Percentiles rank a stretch among this genome's conserved stretches.
phyloP scores from a whole-genome alignment of 2,797 vertebrate genomes.

The Capromys pilorides region DNA sequence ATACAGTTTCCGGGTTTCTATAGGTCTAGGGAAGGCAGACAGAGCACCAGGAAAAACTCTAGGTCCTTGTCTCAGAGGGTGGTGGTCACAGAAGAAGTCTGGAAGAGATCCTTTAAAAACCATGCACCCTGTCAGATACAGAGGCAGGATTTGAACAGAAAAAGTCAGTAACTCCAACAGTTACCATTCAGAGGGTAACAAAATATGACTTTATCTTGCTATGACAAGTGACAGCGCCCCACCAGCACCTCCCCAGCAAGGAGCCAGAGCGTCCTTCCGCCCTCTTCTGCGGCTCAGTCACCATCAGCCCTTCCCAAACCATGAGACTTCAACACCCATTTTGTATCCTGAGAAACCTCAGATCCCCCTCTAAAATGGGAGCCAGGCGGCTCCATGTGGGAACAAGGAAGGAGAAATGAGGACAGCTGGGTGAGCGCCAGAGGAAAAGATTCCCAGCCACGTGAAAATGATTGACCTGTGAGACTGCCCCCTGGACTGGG shows the following conservation, averaged over 20 bases:
- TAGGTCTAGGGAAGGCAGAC: not conserved
- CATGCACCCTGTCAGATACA: not conserved
- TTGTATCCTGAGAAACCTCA: not conserved
- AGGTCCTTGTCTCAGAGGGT: too few species aligned
- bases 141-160: not conserved
- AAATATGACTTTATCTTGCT: not conserved
- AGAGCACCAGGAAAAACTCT: not conserved
- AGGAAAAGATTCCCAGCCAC: conserved; percentile 13
- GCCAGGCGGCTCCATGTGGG: not conserved
- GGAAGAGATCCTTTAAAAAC: not conserved
- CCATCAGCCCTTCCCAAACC: not conserved
- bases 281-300: conserved; percentile 7
- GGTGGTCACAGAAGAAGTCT: not conserved
- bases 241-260: not conserved
- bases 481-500: not conserved
- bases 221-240: conserved; percentile 24
- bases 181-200: conserved; percentile 3
- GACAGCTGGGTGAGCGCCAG: not conserved
- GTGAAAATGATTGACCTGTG: not conserved
- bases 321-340: conserved; percentile 26
- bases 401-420: not conserved
- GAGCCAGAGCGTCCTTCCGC: fast-evolving
- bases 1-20: not conserved
- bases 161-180: conserved; percentile 25
- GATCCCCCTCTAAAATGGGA: fast-evolving